Base-by-base conservation (phyloP, 2,888 invertebrate genomes). In the Philopedon plagiatum region DNA sequence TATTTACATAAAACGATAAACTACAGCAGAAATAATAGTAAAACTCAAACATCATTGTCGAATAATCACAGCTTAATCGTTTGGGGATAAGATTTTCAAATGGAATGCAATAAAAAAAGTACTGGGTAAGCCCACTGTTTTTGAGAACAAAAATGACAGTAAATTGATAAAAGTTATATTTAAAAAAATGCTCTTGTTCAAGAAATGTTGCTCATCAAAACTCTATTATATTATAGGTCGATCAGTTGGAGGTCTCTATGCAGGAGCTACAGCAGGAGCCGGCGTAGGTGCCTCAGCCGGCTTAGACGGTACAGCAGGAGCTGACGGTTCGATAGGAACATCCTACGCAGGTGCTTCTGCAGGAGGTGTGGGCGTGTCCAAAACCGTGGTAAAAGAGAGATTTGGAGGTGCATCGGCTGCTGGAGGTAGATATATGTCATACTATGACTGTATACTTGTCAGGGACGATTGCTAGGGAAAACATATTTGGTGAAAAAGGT, bases 221-320 rank as follows among this genome's bases (percentile, higher is more conserved):
- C 18, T 15, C 18, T 41, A 7, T 41, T 26, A 9, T 41, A 7
- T 41, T 26, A 9, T 13, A 54, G 51, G 51, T 13, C 29, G 51
- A 32, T 54, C 51, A 15, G 15, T 18, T 15, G 51, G 51, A 29
- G 51, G 51, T 0, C 51, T 54, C 8, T 54, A 86, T 68, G 90
- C 91, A 44, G 89, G 88, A 32, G 90, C 90, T 0, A 89, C 89
- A 1, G 88, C 89, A 34, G 89, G 89, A 7, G 88, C 87, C n/a
- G 87, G 87, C 57, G 83, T 89, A 0, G 85, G 84, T 13, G 89
- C 89, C 0, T 82, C 84, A 21, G 87, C 89, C 1, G 89, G 88
- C 11, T 83, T 89, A 0, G 86, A 84, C 8, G 91, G 90, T n/a
- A 81, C 81, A 23, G 83, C 88, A 51, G 73, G 75, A 4, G 77